Conservation (phyloP, 2,888 invertebrate genomes). For the Eudasyphora cyanicolor region DNA sequence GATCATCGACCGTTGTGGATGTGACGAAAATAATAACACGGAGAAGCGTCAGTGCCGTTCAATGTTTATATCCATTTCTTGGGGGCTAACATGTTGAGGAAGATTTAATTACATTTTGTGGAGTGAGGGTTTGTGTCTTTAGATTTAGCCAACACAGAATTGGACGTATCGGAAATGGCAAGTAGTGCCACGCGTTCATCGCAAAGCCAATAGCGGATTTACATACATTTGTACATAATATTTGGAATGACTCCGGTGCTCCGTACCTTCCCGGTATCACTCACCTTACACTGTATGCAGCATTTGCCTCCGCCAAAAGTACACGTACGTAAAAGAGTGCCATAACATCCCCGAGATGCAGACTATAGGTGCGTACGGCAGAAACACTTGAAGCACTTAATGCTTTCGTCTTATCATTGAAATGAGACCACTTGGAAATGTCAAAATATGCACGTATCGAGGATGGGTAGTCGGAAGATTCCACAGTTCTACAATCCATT, state of each 20-base stretch:
- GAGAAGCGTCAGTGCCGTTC: too few species aligned
- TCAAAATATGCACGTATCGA: slow-evolving; percentile 43
- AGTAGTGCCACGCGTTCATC: background rate
- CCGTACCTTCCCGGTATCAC: background rate
- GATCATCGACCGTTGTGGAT: too few species aligned
- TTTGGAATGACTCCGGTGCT: slow-evolving; percentile 33
- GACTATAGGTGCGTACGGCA: slow-evolving; percentile 50
- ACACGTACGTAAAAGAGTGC: too few species aligned
- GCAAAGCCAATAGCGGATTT: background rate
- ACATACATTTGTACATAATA: slow-evolving; percentile 45
- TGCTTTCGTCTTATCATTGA: slow-evolving; percentile 47
- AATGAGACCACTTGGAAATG: slow-evolving; percentile 52
- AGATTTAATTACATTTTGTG: too few species aligned
- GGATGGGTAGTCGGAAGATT: background rate
- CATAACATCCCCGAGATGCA: too few species aligned
- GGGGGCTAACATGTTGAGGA: too few species aligned
- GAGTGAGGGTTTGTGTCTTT: too few species aligned
- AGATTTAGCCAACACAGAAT: too few species aligned
- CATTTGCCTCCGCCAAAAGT: too few species aligned
- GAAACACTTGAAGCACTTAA: slow-evolving; percentile 59
- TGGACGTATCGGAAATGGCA: background rate
- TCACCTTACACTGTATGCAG: too few species aligned
- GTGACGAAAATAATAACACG: too few species aligned
- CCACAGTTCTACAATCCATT: background rate
- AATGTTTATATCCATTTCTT: too few species aligned